Conservation (phyloP, 2,113 vertebrate genomes). For the Casuarius casuarius region DNA sequence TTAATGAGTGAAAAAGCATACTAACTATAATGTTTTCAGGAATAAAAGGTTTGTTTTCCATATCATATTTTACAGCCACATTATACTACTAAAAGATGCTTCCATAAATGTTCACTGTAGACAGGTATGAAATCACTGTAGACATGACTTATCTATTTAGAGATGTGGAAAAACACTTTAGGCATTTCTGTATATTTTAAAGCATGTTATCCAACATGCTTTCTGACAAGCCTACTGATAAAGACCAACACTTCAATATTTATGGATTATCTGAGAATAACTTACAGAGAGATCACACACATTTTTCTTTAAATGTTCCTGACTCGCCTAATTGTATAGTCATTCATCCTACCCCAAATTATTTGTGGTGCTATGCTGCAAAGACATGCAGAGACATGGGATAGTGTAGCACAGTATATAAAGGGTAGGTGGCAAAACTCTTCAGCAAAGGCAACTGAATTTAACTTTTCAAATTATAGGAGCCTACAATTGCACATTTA, state of each 20-base stretch:
- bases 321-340: not conserved
- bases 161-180: not conserved
- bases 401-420: not conserved
- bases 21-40: not conserved
- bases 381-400: not conserved
- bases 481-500: not conserved
- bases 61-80: not conserved
- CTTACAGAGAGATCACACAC: not conserved
- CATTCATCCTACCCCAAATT: not conserved
- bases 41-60: not conserved
- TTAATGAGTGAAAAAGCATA: not conserved
- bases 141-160: not conserved
- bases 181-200: not conserved
- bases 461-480: not conserved
- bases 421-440: not conserved
- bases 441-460: not conserved
- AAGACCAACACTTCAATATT: not conserved
- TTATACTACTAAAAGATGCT: not conserved
- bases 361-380: not conserved
- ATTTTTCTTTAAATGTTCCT: not conserved
- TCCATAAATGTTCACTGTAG: not conserved
- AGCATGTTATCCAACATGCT: not conserved
- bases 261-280: not conserved
- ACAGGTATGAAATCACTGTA: not conserved
- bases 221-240: not conserved